These are phyloP conservation scores for Drosophila repleta DNA, from an alignment of 1,140 invertebrate genomes.

Conservation along the genomic window DNA sequence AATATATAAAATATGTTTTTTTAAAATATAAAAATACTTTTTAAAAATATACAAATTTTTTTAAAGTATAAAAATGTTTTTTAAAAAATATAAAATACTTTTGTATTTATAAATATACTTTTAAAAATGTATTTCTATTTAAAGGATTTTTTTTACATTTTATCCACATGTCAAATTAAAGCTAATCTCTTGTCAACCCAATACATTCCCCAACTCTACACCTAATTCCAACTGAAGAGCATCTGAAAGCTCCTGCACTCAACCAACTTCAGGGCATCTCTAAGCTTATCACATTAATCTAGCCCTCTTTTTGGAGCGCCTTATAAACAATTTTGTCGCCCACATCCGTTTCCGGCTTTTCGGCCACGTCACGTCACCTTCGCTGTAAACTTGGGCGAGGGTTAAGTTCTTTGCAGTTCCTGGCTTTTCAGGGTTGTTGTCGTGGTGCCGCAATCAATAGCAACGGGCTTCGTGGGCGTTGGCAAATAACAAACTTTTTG, in stretches of 20 bases:
- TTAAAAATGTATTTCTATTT: too few relatives aligned
- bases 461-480: background rate
- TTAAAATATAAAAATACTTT: too few relatives aligned
- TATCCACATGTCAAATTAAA: too few relatives aligned
- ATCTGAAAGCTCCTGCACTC: background rate
- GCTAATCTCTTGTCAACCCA: too few relatives aligned
- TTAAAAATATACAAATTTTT: too few relatives aligned
- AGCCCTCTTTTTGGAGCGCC: background rate
- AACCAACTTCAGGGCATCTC: background rate
- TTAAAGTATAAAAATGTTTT: too few relatives aligned
- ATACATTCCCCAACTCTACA: too few relatives aligned
- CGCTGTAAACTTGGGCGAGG: constrained; percentile 14
- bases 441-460: constrained; percentile 38
- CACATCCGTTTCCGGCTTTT: constrained; percentile 53
- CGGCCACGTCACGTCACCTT: constrained; percentile 35
- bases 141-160: too few relatives aligned
- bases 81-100: too few relatives aligned
- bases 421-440: constrained; percentile 29
- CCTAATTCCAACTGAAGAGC: background rate
- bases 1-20: too few relatives aligned
- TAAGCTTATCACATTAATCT: background rate
- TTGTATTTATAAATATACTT: too few relatives aligned
- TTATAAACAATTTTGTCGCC: constrained; percentile 41
- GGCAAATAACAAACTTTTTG: constrained; percentile 26
- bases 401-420: constrained; percentile 17